A percentile compares a stretch with the other conserved stretches of the same genome.
Conservation (phyloP, 2,888 invertebrate species). For the Drosophila imparisetae region DNA sequence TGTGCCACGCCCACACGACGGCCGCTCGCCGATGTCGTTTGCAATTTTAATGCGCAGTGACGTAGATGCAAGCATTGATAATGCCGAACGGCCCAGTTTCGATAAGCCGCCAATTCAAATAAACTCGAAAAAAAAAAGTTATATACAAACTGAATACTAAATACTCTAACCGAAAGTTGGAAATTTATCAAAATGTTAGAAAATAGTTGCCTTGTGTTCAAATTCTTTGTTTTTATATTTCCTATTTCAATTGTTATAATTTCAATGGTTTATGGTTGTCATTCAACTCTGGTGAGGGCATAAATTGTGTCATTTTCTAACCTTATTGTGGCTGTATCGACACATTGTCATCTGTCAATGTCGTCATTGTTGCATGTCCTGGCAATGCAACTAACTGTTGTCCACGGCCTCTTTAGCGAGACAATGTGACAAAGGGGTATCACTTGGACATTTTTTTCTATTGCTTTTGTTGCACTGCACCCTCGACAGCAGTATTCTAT, state of each 20-base stretch:
- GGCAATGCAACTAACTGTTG: constrained; percentile 64
- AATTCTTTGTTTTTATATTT: not conserved
- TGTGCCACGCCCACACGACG: not conserved
- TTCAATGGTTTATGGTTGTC: not conserved
- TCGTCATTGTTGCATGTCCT: constrained; percentile 54
- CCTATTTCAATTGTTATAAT: not conserved
- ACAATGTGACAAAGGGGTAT: constrained; percentile 53
- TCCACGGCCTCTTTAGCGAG: constrained; percentile 27
- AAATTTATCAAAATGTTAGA: not conserved
- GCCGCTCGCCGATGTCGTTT: constrained; percentile 42
- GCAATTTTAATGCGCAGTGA: constrained; percentile 77
- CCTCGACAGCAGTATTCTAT: constrained; percentile 39
- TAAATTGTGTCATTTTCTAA: constrained; percentile 46
- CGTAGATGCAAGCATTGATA: constrained; percentile 71
- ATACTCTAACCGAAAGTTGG: constrained; percentile 20
- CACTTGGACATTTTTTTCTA: constrained; percentile 37
- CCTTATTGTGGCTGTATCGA: not conserved
- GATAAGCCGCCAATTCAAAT: constrained; percentile 60
- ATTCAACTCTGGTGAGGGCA: constrained; percentile 12
- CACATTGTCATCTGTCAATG: constrained; percentile 29
- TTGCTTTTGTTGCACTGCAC: constrained; percentile 7
- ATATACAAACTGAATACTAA: constrained; percentile 10
- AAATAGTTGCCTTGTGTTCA: not conserved
- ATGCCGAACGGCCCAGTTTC: constrained; percentile 51
- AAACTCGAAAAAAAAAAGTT: constrained; percentile 35